phyloP scores from a whole-genome alignment of 2,888 invertebrate species.

The Macaria liturata region DNA sequence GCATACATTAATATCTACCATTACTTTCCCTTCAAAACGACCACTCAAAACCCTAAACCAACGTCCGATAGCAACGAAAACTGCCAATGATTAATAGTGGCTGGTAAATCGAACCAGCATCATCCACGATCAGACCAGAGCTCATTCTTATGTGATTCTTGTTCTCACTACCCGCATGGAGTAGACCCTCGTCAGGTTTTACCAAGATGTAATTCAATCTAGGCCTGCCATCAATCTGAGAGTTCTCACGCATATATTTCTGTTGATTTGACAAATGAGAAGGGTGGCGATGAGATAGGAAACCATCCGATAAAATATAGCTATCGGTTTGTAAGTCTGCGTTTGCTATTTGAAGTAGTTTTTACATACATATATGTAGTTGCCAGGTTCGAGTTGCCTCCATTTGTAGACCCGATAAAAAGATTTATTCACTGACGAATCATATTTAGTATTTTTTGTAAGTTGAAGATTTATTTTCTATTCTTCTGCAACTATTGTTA shows the following conservation, averaged over 20 bases:
- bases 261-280: slow-evolving; percentile 83
- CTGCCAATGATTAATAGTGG: slow-evolving; percentile 24
- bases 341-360: neutral
- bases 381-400: no score
- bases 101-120: slow-evolving; percentile 24
- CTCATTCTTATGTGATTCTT: slow-evolving; percentile 71
- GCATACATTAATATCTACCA: neutral
- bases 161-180: slow-evolving; percentile 64
- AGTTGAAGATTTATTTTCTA: no score
- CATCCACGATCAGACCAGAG: slow-evolving; percentile 51
- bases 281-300: slow-evolving; percentile 70
- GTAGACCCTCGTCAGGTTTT: slow-evolving; percentile 80
- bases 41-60: neutral
- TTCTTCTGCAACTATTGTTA: no score
- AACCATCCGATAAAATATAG: slow-evolving; percentile 57
- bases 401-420: no score
- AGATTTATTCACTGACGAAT: no score
- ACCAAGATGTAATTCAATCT: slow-evolving; percentile 81
- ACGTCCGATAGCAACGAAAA: slow-evolving; percentile 3
- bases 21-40: no score
- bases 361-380: no score
- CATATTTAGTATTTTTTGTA: no score
- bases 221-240: slow-evolving; percentile 81
- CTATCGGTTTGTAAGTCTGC: slow-evolving; percentile 42
- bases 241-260: slow-evolving; percentile 82